Evolutionary conservation across 2,888 invertebrate species (phyloP), one percentile per base, ranked within the genome.

Genomic region (Phengaris alcon): DNA sequence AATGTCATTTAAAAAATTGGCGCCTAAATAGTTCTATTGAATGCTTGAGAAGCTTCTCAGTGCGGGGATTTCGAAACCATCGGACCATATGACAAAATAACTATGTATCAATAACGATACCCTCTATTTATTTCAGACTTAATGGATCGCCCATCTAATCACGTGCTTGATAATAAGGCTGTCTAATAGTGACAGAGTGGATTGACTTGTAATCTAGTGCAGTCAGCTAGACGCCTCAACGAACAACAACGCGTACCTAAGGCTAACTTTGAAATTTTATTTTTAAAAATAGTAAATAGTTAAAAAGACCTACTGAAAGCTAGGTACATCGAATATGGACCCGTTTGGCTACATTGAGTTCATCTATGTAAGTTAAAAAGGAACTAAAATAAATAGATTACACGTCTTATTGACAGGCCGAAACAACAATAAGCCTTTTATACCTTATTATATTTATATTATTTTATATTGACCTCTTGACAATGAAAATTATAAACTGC

Each of bases 121-220:
- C 64, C 64, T 64, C 13, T 64, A 64, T 64, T 64, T 64, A 64
- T 64, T 64, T 64, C 44, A 35, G 6, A 44, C 64, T 64, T 64
- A 44, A 59, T 59, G 35, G 44, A 64, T 35, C 35, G 64, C 64
- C 35, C 35, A 64, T 44, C 64, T 64, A 64, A 64, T 64, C 44
- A 35, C 64, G 64, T 64, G 13, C 64, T 64, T 64, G 64, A 64
- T 64, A 64, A 64, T 64, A 64, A 64, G 64, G 44, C 64, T 64
- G 64, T 64, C 64, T 44, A 64, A 64, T 35, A 64, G 64, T 64
- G 64, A 64, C 64, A 64, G 35, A 64, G 64, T 64, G 64, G 64
- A 64, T 64, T 64, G 64, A 64, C 64, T 64, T 64, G 64, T 64
- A 64, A 64, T 64, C 64, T 64, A 64, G 35, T 64, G 35, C 35